A percentile compares a stretch with the other conserved stretches of the same genome.
Conservation (phyloP, 2,113 vertebrate genomes). For the Toxostoma redivivum region DNA sequence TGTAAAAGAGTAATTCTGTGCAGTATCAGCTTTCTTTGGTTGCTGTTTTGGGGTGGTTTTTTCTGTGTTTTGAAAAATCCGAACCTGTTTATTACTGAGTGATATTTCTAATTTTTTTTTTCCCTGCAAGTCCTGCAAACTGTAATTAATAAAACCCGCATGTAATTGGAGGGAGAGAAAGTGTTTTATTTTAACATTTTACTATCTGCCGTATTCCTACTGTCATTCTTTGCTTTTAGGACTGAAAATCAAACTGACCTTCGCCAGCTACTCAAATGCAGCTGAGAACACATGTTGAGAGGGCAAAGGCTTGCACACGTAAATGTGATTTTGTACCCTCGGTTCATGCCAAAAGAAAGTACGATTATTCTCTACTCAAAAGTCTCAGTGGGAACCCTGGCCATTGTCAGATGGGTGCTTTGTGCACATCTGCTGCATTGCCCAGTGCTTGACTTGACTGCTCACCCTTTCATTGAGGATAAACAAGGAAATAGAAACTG, state of each 20-base stretch:
- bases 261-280: not conserved
- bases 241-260: constrained; percentile 17
- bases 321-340: constrained; percentile 67
- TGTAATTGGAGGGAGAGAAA: not conserved
- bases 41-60: not conserved
- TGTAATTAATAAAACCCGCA: not conserved
- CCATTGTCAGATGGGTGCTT: constrained; percentile 67
- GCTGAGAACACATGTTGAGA: constrained; percentile 43
- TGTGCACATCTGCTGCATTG: constrained; percentile 69
- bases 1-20: not conserved
- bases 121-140: not conserved
- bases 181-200: not conserved
- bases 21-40: not conserved
- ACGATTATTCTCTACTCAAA: constrained; percentile 58
- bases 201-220: not conserved
- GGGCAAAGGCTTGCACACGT: constrained; percentile 60
- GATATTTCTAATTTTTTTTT: not conserved
- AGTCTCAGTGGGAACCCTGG: constrained; percentile 63
- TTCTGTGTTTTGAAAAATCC: not conserved
- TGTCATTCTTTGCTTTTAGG: not conserved
- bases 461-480: constrained; percentile 62
- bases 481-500: constrained; percentile 60
- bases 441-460: constrained; percentile 66
- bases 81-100: not conserved
- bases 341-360: constrained; percentile 57